Conservation (phyloP, 1,140 invertebrate genomes). For the Zaprionus camerounensis region DNA sequence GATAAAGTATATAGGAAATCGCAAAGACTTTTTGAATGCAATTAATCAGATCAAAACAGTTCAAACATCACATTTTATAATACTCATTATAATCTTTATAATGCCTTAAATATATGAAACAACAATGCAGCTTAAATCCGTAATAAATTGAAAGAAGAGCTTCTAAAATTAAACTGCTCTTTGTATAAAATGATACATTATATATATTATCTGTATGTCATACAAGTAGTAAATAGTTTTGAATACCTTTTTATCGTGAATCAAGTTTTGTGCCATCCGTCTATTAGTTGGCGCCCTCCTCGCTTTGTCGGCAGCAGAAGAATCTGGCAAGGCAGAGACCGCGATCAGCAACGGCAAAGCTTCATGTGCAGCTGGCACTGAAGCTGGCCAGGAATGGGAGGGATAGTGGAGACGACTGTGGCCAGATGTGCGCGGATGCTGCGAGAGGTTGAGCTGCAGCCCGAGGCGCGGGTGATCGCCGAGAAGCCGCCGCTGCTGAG, state of each 20-base stretch:
- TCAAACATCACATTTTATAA: no score
- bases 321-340: neutral
- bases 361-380: conserved; percentile 5
- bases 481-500: neutral
- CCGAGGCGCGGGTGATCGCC: conserved; percentile 28
- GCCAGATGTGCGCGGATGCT: conserved; percentile 27
- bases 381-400: neutral
- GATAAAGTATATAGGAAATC: no score
- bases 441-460: neutral
- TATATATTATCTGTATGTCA: neutral
- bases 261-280: neutral
- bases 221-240: neutral
- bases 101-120: no score
- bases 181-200: no score
- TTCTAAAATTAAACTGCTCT: no score
- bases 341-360: conserved; percentile 13
- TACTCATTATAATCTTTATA: no score
- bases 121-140: no score
- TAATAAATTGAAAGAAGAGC: no score
- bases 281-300: conserved; percentile 17
- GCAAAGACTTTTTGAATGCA: no score
- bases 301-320: neutral
- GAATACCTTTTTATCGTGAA: neutral
- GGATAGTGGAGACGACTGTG: neutral
- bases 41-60: no score